Evolutionary conservation across 2,113 vertebrate genomes (phyloP).

Genomic region (Rhipidura dahli): DNA sequence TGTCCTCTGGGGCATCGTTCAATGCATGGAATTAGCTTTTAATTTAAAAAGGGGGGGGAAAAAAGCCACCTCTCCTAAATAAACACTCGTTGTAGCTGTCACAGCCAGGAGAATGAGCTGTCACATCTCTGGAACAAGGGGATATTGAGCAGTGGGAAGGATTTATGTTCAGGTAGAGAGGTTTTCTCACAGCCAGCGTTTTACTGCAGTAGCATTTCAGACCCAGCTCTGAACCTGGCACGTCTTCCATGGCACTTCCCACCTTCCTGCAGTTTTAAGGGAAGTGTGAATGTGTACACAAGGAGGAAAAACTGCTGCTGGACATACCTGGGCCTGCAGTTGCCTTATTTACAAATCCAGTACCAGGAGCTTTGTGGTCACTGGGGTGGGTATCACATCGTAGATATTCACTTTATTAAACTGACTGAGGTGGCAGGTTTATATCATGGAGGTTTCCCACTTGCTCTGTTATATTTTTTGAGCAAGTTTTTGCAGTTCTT

Average conservation of each 20-base stretch:
- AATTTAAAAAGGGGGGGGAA: not conserved
- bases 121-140: not conserved
- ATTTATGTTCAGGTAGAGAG: not conserved
- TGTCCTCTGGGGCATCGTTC: not conserved
- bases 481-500: not conserved
- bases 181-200: not conserved
- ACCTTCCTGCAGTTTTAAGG: not conserved
- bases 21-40: conserved; percentile 19
- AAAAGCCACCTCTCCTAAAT: not conserved
- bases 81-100: not conserved
- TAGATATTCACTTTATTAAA: not conserved
- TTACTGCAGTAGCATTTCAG: not conserved
- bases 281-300: not conserved
- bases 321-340: not conserved
- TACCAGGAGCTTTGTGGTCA: not conserved
- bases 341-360: not conserved
- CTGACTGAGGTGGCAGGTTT: not conserved
- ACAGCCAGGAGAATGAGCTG: not conserved
- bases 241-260: not conserved
- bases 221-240: not conserved
- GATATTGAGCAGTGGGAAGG: not conserved
- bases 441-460: not conserved
- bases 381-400: not conserved
- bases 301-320: not conserved
- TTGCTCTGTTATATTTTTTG: not conserved